Evolutionary conservation across 1,140 invertebrate species (phyloP).

Genomic region (Scaptomyza hsui): DNA sequence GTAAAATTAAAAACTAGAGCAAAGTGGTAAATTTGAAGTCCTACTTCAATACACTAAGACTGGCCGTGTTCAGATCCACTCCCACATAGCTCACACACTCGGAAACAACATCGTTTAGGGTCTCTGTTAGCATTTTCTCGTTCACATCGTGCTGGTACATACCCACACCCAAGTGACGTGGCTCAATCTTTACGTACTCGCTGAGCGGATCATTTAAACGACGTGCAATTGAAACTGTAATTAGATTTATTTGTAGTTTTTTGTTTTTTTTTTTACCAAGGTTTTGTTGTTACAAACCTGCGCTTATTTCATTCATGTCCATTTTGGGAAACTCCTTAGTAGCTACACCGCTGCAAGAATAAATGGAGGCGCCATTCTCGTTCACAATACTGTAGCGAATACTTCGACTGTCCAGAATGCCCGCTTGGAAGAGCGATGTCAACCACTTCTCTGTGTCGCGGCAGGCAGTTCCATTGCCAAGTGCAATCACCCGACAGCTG

Average conservation of each 20-base stretch:
- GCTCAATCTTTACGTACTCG: conserved; percentile 96
- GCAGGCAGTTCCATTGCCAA: conserved; percentile 95
- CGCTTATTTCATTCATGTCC: conserved; percentile 92
- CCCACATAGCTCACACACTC: conserved; percentile 97
- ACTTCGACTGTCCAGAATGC: conserved; percentile 85
- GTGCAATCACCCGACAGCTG: conserved; percentile 90
- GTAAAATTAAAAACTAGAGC: not conserved
- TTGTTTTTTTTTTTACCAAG: conserved; percentile 17
- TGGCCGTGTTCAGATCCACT: conserved; percentile 94
- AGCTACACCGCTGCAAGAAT: conserved; percentile 93
- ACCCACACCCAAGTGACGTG: conserved; percentile 94
- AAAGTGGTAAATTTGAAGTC: not conserved
- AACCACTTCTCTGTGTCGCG: conserved; percentile 92
- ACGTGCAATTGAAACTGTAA: conserved; percentile 91
- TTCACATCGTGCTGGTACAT: conserved; percentile 97
- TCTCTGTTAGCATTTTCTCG: conserved; percentile 89
- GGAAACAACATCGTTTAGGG: conserved; percentile 89
- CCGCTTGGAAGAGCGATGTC: conserved; percentile 86
- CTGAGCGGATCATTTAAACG: conserved; percentile 94
- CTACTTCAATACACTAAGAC: conserved; percentile 90
- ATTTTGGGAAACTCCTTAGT: conserved; percentile 92
- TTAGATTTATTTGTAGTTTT: not conserved
- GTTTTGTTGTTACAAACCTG: conserved; percentile 84
- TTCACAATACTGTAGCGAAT: conserved; percentile 93
- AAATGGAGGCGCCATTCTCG: conserved; percentile 95